Evolutionary conservation across 2,797 vertebrate genomes (phyloP).

Genomic region (Decapterus maruadsi): DNA sequence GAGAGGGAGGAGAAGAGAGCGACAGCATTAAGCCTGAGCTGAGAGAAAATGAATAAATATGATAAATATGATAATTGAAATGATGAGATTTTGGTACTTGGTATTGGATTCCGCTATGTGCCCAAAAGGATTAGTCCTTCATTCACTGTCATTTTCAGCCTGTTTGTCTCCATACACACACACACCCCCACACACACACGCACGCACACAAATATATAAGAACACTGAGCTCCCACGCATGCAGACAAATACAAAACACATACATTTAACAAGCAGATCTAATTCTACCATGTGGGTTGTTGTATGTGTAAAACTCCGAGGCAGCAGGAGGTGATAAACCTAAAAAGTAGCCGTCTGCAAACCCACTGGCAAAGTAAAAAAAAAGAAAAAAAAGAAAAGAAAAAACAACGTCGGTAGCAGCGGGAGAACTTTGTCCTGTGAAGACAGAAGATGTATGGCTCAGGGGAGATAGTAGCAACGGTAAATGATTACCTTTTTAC

Average conservation of each 20-base stretch:
- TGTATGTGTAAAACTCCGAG: constrained; percentile 61
- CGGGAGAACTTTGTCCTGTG: constrained; percentile 92
- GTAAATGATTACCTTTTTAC: constrained; percentile 96
- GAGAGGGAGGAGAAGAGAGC: constrained; percentile 49
- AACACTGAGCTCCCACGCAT: constrained; percentile 19
- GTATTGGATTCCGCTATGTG: constrained; percentile 76
- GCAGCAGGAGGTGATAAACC: constrained; percentile 58
- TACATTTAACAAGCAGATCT: constrained; percentile 44
- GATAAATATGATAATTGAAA: constrained; percentile 88
- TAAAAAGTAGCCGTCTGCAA: constrained; percentile 58
- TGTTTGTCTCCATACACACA: constrained; percentile 42
- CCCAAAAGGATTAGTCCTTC: constrained; percentile 82
- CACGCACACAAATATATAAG: constrained; percentile 13
- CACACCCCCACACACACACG: constrained; percentile 26
- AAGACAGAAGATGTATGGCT: constrained; percentile 95
- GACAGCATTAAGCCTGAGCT: constrained; percentile 77
- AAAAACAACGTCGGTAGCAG: constrained; percentile 82
- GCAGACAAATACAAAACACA: constrained; percentile 46
- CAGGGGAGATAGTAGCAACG: constrained; percentile 91
- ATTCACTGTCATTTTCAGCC: constrained; percentile 80
- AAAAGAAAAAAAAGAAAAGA: constrained; percentile 10
- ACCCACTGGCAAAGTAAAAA: constrained; percentile 51
- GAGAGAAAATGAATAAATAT: constrained; percentile 84
- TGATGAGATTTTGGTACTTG: constrained; percentile 84
- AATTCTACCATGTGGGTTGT: constrained; percentile 44